phyloP scores from a whole-genome alignment of 35 echinoderm and acorn worm genomes.

The Stichopus chloronotus region DNA sequence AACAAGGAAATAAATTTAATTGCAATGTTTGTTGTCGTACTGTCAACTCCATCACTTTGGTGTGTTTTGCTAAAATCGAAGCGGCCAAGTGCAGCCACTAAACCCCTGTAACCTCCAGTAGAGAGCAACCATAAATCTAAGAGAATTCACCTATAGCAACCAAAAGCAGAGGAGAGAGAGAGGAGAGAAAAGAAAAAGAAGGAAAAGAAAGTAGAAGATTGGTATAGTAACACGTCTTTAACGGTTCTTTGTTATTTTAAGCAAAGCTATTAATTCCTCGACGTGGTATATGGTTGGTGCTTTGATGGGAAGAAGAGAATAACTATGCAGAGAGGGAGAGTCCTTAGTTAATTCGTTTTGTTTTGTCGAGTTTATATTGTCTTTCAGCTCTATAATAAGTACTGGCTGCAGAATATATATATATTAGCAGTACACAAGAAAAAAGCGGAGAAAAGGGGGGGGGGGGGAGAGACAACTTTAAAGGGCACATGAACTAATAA shows the following conservation, averaged over 20 bases:
- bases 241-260: background rate
- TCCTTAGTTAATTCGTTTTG: too few relatives aligned
- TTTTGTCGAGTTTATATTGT: too few relatives aligned
- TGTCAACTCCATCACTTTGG: slow-evolving; percentile 44
- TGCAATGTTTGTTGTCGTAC: slow-evolving; percentile 22
- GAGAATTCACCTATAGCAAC: background rate
- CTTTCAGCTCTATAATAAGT: too few relatives aligned
- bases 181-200: too few relatives aligned
- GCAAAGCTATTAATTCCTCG: background rate
- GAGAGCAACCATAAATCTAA: slow-evolving; percentile 14
- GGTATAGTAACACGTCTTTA: background rate
- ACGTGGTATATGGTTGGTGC: background rate
- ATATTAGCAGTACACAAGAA: too few relatives aligned
- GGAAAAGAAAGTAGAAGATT: too few relatives aligned
- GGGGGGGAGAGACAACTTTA: too few relatives aligned
- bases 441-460: too few relatives aligned
- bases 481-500: too few relatives aligned
- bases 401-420: too few relatives aligned
- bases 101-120: slow-evolving; percentile 32
- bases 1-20: slow-evolving; percentile 52
- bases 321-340: background rate
- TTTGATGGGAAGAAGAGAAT: background rate
- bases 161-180: too few relatives aligned
- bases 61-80: slow-evolving; percentile 50
- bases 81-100: slow-evolving; percentile 49